phyloP scores from a whole-genome alignment of 2,888 invertebrate species.

The Cepaea hortensis region DNA sequence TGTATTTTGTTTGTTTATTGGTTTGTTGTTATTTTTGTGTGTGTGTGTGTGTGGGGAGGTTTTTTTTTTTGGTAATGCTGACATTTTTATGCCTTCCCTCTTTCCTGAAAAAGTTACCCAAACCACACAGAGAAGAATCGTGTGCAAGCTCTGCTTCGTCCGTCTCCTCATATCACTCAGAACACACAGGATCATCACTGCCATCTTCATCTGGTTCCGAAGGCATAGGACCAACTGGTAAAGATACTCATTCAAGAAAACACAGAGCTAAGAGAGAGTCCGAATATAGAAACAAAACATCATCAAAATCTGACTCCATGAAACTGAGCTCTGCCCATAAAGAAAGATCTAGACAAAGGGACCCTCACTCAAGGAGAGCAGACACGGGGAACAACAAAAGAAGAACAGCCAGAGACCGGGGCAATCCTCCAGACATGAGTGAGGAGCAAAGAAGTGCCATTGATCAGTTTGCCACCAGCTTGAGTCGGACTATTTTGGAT shows the following conservation, averaged over 20 bases:
- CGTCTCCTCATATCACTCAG: conserved; percentile 15
- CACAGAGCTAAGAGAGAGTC: conserved; percentile 2
- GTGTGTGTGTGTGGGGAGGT: too few species aligned
- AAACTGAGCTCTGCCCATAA: not conserved
- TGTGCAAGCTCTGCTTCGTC: conserved; percentile 3
- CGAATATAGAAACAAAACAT: not conserved
- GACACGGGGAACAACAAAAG: not conserved
- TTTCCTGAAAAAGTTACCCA: not conserved
- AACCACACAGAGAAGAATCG: not conserved
- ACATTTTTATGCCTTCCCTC: not conserved
- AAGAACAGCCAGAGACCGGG: conserved; percentile 19
- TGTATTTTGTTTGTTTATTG: too few species aligned
- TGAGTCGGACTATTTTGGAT: conserved; percentile 34
- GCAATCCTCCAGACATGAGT: conserved; percentile 13
- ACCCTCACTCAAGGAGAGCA: not conserved
- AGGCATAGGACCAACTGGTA: conserved; percentile 29
- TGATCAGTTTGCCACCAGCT: conserved; percentile 36
- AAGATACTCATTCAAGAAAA: not conserved
- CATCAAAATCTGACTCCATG: not conserved
- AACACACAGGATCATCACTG: conserved; percentile 28
- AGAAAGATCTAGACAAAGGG: conserved; percentile 22
- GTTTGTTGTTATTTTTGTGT: too few species aligned
- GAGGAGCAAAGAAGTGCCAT: conserved; percentile 21
- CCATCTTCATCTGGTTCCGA: conserved; percentile 23
- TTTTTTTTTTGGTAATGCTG: too few species aligned